Conservation (phyloP, 2,113 vertebrate species). For the Candoia aspera region DNA sequence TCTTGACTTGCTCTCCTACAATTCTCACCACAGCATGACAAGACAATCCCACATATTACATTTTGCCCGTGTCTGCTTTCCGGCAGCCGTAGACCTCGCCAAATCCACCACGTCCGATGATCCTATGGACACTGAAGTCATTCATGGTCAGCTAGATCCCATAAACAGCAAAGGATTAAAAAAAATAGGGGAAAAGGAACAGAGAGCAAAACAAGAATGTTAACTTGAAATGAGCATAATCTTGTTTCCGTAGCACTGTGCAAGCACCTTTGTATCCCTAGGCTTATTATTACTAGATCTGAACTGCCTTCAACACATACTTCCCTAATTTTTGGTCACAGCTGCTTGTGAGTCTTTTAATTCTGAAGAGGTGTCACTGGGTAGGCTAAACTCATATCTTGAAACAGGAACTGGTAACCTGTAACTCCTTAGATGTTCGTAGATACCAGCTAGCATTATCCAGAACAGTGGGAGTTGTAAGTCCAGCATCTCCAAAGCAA, state of each 20-base stretch:
- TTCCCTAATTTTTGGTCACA: background rate
- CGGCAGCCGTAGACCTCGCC: conserved; percentile 80
- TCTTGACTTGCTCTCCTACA: background rate
- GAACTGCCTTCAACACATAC: background rate
- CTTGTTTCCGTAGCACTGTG: background rate
- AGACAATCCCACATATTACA: conserved; percentile 57
- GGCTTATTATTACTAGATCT: background rate
- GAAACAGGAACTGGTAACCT: background rate
- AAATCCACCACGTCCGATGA: conserved; percentile 77
- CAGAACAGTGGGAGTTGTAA: background rate
- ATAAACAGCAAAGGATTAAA: background rate
- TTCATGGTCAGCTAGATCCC: conserved; percentile 78
- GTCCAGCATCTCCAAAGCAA: background rate
- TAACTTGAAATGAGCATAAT: background rate
- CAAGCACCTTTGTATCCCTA: background rate
- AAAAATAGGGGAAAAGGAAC: background rate
- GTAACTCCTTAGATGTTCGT: background rate
- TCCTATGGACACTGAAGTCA: conserved; percentile 79
- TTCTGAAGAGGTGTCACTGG: background rate
- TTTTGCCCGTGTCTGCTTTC: conserved; percentile 79
- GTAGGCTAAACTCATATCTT: background rate
- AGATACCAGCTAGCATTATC: background rate
- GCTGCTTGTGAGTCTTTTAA: background rate
- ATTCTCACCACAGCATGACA: background rate
- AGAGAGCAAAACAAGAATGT: background rate